Evolutionary conservation across 2,113 vertebrate genomes (phyloP).

Genomic region (Ascaphus truei): DNA sequence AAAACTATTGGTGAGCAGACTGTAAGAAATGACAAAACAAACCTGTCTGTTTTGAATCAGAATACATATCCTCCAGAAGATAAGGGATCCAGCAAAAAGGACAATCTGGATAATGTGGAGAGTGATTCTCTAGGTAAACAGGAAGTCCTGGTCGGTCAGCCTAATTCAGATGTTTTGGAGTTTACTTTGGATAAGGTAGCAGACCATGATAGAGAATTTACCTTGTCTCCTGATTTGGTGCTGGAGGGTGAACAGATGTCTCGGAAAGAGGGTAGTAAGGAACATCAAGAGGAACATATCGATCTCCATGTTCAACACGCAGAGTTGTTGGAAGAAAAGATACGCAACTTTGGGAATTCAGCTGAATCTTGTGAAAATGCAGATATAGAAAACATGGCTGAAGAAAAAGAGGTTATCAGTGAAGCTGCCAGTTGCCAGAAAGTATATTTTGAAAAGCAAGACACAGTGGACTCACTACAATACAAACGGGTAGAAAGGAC

Average conservation of each 20-base stretch:
- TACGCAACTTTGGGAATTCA: background rate
- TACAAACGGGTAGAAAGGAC: background rate
- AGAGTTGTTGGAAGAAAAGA: background rate
- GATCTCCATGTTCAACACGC: background rate
- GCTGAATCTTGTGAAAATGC: background rate
- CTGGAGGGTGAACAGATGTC: background rate
- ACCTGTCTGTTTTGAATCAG: background rate
- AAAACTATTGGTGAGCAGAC: fast-evolving
- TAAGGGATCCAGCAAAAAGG: background rate
- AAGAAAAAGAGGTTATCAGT: background rate
- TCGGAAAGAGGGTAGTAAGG: background rate
- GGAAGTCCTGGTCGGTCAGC: background rate
- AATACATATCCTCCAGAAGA: background rate
- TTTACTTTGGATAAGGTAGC: background rate
- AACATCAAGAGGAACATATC: background rate
- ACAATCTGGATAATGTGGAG: background rate
- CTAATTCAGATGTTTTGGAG: background rate
- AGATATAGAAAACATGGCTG: background rate
- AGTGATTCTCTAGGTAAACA: no score
- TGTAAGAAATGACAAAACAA: background rate
- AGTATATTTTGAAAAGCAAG: background rate
- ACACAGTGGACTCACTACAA: background rate
- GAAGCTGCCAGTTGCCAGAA: background rate
- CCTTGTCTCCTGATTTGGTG: background rate
- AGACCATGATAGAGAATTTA: background rate